Base-by-base conservation (phyloP, 2,797 vertebrate genomes). In the Dipus sagitta region DNA sequence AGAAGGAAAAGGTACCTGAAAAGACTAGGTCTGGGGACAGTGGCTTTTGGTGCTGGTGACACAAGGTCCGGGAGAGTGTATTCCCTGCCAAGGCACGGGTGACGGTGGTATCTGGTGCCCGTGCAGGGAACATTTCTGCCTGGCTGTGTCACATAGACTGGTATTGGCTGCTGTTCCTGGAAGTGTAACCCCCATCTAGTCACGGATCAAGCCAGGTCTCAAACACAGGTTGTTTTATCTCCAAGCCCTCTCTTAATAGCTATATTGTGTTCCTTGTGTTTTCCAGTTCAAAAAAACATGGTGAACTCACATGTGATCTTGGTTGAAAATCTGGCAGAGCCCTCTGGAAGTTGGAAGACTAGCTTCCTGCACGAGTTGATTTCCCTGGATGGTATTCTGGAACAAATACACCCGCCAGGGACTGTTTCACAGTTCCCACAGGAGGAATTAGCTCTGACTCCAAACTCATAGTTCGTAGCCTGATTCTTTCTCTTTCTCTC, bases 241-340 rank as follows among this genome's bases (percentile, higher is more conserved):
- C 54, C 14, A 85, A 86, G 80, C n/a, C 54, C 47, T 26, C 20
- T 77, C 64, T 47, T 93, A 65, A 72, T 38, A 71, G 28, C 6
- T 54, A 70, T 65, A 20, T 28, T 68, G 67, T n/a, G 23, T 2
- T 62, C 42, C 10, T n/a, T 18, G 34, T 18, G 81, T 89, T 87
- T 79, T 82, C n/a, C 81, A n/a, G 58, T 77, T 88, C 54, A 77
- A 74, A 91, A 60, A 30, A 70, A 65, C 0, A 0, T 62, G 20
- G 15, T 70, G 71, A 80, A 83, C n/a, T 38, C 82, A 80, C 34
- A 14, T 21, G 18, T 75, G 54, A 72, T 34, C n/a, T 90, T 71
- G 34, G 23, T 12, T 68, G 78, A 91, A 90, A 86, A 86, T 88
- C 54, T 79, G 54, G 76, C 15, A 74, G 75, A 32, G 12, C 68